A percentile compares a stretch with the other conserved stretches of the same genome.
phyloP scores from a whole-genome alignment of 30 jellyfish, hydroid and myxozoan species.

The Nemopilema nomurai region DNA sequence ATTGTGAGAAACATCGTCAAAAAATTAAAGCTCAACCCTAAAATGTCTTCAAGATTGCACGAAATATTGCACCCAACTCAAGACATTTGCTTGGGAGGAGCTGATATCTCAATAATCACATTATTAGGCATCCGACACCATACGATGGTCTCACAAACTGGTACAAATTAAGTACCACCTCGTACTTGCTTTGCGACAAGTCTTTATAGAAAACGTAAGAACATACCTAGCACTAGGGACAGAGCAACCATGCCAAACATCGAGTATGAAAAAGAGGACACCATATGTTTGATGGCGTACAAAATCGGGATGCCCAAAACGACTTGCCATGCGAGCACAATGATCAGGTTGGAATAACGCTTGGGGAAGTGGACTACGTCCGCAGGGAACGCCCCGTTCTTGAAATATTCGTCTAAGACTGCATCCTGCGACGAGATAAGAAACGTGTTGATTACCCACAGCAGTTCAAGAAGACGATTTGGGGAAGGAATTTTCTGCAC shows the following conservation, averaged over 20 bases:
- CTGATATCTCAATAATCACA: too few species aligned
- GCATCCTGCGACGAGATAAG: slow-evolving; percentile 52
- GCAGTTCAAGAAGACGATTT: neutral
- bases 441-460: neutral
- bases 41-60: too few species aligned
- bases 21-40: too few species aligned
- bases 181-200: too few species aligned
- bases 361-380: slow-evolving; percentile 50
- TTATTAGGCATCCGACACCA: too few species aligned
- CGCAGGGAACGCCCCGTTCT: slow-evolving; percentile 62
- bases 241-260: slow-evolving; percentile 7
- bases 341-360: slow-evolving; percentile 40
- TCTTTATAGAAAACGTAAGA: too few species aligned
- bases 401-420: slow-evolving; percentile 43
- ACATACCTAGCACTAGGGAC: slow-evolving; percentile 38
- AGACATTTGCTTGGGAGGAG: too few species aligned
- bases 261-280: slow-evolving; percentile 40
- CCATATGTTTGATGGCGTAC: neutral
- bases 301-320: slow-evolving; percentile 21
- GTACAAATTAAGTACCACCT: too few species aligned
- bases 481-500: neutral
- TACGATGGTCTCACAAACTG: too few species aligned
- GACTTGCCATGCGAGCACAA: slow-evolving; percentile 36
- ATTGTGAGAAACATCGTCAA: too few species aligned
- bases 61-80: too few species aligned